Evolutionary conservation across 1,140 invertebrate species (phyloP), one percentile per base, ranked within the genome.

Genomic region (Drosophila bifasciata): DNA sequence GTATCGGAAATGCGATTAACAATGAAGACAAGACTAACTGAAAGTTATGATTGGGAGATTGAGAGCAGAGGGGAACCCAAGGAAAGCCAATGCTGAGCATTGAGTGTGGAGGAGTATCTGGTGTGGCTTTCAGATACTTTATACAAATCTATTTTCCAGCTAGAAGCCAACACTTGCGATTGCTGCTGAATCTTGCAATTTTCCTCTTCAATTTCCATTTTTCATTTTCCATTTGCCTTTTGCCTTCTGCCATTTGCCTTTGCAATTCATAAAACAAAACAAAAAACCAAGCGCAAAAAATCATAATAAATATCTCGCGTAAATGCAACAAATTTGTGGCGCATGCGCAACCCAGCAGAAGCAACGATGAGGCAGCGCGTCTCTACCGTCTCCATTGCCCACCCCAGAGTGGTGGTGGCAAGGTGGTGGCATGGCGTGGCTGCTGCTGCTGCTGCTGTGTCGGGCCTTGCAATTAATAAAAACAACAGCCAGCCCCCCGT

Each of bases 251-350:
- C 23, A 25, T 25, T 25, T 25, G 32, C 4, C 1, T 9, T 2
- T 2, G 5, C 32, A 4, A 36, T 36, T 36, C 32, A 36, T 36
- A 36, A 36, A 39, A 52, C 11, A 52, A 21, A 28, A 49, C 13
- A 66, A 21, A 60, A 48, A 52, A 17, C 58, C 49, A 43, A 28
- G 53, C 62, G 56, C n/a, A n/a, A n/a, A n/a, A 76, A 76, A 76
- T 76, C 73, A 76, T 75, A 76, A 76, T 76, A 76, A 76, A 76
- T 76, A 76, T 76, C 73, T 76, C 72, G 73, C 62, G 63, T 76
- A 76, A 76, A 76, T 76, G 73, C 73, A 76, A 76, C 73, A 76
- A 76, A 76, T 76, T 76, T 76, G 73, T 75, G 71, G 73, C 71
- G 73, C 71, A 76, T 76, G 73, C 72, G 73, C 73, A 76, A 76